Evolutionary conservation across 1,140 invertebrate species (phyloP).

Genomic region (Gonioctena quinquepunctata): DNA sequence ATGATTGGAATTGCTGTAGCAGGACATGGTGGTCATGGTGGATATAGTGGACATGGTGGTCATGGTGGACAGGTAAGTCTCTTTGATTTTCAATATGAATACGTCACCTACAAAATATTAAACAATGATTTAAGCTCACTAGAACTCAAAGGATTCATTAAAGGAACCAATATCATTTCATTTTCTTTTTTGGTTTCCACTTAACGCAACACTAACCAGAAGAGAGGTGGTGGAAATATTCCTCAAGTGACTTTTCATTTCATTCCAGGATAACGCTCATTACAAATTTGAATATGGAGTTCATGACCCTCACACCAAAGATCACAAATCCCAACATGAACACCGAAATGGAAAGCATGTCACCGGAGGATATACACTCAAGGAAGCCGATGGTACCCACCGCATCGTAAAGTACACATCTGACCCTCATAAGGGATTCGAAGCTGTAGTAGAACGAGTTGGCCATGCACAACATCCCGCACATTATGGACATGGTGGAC

Average conservation of each 20-base stretch:
- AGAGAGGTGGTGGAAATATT: no score
- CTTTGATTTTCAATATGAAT: no score
- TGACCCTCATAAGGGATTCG: conserved; percentile 51
- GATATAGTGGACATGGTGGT: background rate
- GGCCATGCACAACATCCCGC: conserved; percentile 39
- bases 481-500: conserved; percentile 12
- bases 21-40: background rate
- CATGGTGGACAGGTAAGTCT: background rate
- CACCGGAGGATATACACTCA: conserved; percentile 54
- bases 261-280: conserved; percentile 21
- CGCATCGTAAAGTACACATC: conserved; percentile 56
- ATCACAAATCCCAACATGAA: conserved; percentile 56
- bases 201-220: no score
- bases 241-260: no score
- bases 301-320: conserved; percentile 57
- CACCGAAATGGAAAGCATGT: no score
- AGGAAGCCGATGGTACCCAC: conserved; percentile 56
- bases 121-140: no score
- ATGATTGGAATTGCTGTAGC: background rate
- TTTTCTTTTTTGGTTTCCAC: no score
- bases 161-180: no score
- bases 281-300: conserved; percentile 59
- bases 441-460: conserved; percentile 39
- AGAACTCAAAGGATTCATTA: no score
- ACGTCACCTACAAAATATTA: no score